Evolutionary conservation across 2,113 vertebrate genomes (phyloP), one percentile per base, ranked within the genome.

Genomic region (Scomber japonicus): DNA sequence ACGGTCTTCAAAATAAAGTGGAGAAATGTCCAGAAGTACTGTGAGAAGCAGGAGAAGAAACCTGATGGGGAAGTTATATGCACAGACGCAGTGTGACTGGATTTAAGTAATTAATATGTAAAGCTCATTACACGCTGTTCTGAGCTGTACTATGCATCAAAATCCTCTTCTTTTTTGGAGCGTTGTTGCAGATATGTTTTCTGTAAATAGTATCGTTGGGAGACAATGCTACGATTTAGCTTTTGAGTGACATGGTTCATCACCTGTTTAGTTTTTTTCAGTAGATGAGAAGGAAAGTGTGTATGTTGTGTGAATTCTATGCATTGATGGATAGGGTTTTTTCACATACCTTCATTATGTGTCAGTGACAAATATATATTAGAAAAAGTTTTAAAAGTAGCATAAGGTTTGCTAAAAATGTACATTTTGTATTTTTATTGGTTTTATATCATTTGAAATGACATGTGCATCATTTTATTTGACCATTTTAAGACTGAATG

Each of bases 41-140:
- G 11, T 3, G 21, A 62, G 55, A 49, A 19, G 27, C 44, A 45
- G 5, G 3, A 35, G 54, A 75, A 24, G 17, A 13, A 8, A 24
- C 57, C 15, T 8, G 19, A 16, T 10, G 13, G 21, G 7, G 14
- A 64, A 11, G 27, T 3, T 15, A 46, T 44, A 21, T 11, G 15
- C 19, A 27, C 24, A 64, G 44, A 57, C 2, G 0, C 46, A n/a
- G 19, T 31, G 62, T 27, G 50, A 31, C 35, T 3, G 35, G 57
- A 80, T 53, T 65, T n/a, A 21, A 48, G 6, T 3, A 53, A 60
- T 74, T 49, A 55, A 65, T 62, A 57, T 75, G 81, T 46, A 67
- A 84, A 71, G 55, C 63, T 61, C 40, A 71, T 67, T 35, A 44
- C 65, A 55, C 44, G 60, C 51, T 59, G 57, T 6, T 27, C 35